Evolutionary conservation across 2,797 vertebrate genomes (phyloP).

Genomic region (Acanthurus tractus): DNA sequence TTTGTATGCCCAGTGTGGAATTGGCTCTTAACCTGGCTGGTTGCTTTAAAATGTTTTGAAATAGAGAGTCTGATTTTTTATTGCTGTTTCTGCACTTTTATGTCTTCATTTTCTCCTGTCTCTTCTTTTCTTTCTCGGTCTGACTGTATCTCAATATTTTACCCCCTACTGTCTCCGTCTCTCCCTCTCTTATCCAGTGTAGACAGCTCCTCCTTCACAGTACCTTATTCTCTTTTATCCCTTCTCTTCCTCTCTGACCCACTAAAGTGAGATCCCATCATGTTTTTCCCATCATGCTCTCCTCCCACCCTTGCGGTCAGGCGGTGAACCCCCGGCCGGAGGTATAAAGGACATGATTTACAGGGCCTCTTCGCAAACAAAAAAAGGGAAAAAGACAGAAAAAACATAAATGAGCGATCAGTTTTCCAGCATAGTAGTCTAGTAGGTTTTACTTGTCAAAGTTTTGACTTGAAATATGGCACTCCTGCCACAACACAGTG

Average conservation of each 20-base stretch:
- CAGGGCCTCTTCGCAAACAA: constrained; percentile 61
- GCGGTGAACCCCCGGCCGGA: constrained; percentile 80
- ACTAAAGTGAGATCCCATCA: constrained; percentile 69
- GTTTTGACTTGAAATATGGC: constrained; percentile 51
- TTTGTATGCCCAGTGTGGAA: constrained; percentile 8
- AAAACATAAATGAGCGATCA: constrained; percentile 67
- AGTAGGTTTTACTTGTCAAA: constrained; percentile 46
- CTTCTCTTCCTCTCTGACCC: constrained; percentile 56
- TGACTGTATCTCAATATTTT: constrained; percentile 55
- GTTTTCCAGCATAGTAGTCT: constrained; percentile 73
- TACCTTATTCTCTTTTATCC: constrained; percentile 40
- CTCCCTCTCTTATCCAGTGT: constrained; percentile 24
- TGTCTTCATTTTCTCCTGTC: constrained; percentile 47
- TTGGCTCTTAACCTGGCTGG: background rate
- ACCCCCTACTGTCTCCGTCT: constrained; percentile 38
- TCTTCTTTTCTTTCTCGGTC: constrained; percentile 33
- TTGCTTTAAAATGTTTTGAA: constrained; percentile 33
- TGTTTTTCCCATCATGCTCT: constrained; percentile 84
- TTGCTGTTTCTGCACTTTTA: constrained; percentile 44
- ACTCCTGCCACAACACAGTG: constrained; percentile 9
- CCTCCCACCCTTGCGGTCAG: constrained; percentile 75
- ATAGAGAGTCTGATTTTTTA: constrained; percentile 40
- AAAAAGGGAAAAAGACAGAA: constrained; percentile 36
- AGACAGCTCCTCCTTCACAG: constrained; percentile 39
- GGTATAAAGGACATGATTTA: constrained; percentile 85